Percentiles rank a stretch among this genome's conserved stretches.
Evolutionary conservation across 2,888 invertebrate species (phyloP).

Genomic region (Sycophila texana): DNA sequence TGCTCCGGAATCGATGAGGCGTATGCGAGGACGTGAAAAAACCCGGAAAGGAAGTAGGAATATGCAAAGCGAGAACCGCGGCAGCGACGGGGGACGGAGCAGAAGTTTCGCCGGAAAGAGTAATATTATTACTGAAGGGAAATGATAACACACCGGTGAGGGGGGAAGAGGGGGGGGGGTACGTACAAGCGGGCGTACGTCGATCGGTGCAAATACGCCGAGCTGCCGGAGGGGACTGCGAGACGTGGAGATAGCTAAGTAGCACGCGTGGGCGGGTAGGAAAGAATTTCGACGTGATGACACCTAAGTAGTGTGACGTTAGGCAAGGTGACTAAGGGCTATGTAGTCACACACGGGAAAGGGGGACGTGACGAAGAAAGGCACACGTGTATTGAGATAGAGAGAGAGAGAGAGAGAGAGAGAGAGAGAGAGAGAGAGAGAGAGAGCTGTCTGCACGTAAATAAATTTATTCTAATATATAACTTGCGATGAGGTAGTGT

Average conservation of each 20-base stretch:
- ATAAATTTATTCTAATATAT: too few species aligned
- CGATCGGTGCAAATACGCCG: background rate
- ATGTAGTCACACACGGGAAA: background rate
- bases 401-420: too few species aligned
- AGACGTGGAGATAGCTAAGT: background rate
- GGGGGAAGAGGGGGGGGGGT: background rate
- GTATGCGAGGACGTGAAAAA: background rate
- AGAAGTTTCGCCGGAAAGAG: conserved; percentile 24
- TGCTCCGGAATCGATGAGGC: conserved; percentile 15
- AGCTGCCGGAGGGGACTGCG: background rate
- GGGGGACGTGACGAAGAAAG: background rate
- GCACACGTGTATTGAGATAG: too few species aligned
- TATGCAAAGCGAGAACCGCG: conserved; percentile 12
- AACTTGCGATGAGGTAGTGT: too few species aligned
- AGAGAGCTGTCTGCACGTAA: background rate
- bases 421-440: background rate
- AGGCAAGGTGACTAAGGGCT: background rate
- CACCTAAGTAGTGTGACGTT: background rate
- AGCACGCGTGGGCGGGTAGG: background rate
- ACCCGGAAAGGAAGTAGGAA: background rate
- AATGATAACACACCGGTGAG: conserved; percentile 27
- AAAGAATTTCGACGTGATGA: too few species aligned
- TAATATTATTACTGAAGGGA: conserved; percentile 39
- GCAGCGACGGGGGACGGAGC: background rate
- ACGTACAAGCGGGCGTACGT: background rate